A percentile compares a stretch with the other conserved stretches of the same genome.
phyloP scores from a whole-genome alignment of 2,888 invertebrate genomes.

The Azorinus chamasolen region DNA sequence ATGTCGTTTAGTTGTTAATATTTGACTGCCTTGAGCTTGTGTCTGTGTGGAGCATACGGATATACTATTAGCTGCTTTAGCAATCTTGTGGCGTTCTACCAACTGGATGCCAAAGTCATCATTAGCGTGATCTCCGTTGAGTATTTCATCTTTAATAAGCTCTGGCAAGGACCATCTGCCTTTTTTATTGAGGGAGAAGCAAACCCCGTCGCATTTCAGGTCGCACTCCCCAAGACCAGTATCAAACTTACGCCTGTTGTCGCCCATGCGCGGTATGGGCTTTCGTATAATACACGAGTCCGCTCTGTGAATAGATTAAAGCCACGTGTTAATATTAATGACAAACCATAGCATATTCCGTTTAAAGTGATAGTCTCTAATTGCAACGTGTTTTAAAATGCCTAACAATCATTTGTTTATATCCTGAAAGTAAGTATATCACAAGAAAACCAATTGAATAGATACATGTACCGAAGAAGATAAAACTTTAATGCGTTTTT shows the following conservation, averaged over 20 bases:
- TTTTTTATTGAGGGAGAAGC: conserved; percentile 77
- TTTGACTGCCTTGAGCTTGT: background rate
- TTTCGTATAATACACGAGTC: no score
- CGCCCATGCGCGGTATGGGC: conserved; percentile 66
- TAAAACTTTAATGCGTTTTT: no score
- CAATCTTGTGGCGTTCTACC: conserved; percentile 63
- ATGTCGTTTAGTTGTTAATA: no score
- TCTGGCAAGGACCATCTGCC: conserved; percentile 74
- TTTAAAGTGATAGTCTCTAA: no score
- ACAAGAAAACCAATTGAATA: no score
- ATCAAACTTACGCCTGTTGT: conserved; percentile 53
- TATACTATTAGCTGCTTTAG: conserved; percentile 53
- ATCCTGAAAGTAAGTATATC: no score
- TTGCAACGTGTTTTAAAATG: no score
- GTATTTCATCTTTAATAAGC: conserved; percentile 58
- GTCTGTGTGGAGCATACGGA: conserved; percentile 41
- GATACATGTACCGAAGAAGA: no score
- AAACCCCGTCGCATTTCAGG: conserved; percentile 42
- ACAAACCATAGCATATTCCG: no score
- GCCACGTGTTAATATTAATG: no score
- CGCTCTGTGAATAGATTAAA: no score
- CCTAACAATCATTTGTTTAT: no score
- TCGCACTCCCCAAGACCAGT: conserved; percentile 10
- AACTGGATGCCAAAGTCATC: conserved; percentile 55
- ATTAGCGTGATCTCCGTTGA: conserved; percentile 30